Evolutionary conservation across 1,140 invertebrate genomes (phyloP), one percentile per base, ranked within the genome.

Genomic region (Cydia pomonella): DNA sequence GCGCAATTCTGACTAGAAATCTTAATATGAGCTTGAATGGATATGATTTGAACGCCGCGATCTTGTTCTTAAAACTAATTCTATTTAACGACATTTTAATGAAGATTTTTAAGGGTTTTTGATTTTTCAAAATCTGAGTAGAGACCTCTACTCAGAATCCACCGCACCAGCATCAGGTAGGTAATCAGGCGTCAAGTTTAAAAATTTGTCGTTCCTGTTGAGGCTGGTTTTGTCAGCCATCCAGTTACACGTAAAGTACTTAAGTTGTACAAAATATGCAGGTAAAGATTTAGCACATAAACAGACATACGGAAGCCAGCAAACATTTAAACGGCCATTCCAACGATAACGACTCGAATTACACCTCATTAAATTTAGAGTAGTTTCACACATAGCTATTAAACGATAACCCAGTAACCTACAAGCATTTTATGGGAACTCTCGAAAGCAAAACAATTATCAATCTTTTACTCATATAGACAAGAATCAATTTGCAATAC

Each of bases 321-420:
- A 23, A 12, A 9, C 21, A 59, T 59, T 59, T 59, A 59, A 23
- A 59, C 9, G 21, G 10, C 53, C 53, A 59, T 59, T 59, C 53
- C 53, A 59, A 23, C 16, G 47, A 50, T 18, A 7, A 50, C 47
- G 47, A 18, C n/a, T 18, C 9, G 9, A 23, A 59, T 59, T 23
- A 59, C 53, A 59, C 21, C 53, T 59, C 53, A 59, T 59, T 23
- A 59, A 59, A 23, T 59, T 59, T 59, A 59, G 9, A 59, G 53
- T 23, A 23, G 53, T 23, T 23, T 59, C 18, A 59, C 53, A 23
- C 53, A 12, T 59, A 23, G 21, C 53, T n/a, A 59, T 59, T 23
- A 59, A 59, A 59, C 10, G 18, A 59, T 59, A 23, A 59, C 53
- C 53, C 53, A 59, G n/a, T 59, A 59, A 59, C 53, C 53, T 59